Evolutionary conservation across 2,113 vertebrate genomes (phyloP).

Genomic region (Megaceryle torquata): DNA sequence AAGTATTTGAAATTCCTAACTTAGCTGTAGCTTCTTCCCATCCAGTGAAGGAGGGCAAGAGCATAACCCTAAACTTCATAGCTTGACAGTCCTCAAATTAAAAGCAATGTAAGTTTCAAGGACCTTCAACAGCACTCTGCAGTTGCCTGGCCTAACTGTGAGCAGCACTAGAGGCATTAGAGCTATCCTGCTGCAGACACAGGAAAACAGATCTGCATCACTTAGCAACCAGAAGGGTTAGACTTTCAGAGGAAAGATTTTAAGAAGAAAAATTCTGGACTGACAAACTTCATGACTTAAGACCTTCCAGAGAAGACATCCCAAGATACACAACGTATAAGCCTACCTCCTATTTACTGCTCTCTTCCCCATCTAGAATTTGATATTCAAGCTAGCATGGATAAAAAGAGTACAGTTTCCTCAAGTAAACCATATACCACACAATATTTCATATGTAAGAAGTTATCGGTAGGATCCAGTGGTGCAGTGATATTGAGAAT

Average conservation of each 20-base stretch:
- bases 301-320: neutral
- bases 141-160: neutral
- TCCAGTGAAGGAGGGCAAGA: neutral
- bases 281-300: neutral
- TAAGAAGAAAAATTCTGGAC: neutral
- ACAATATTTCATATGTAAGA: neutral
- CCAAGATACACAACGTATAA: neutral
- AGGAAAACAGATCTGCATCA: constrained; percentile 43
- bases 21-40: neutral
- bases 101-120: constrained; percentile 29
- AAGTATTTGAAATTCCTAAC: neutral
- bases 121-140: neutral
- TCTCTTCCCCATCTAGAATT: neutral
- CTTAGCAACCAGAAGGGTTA: constrained; percentile 39
- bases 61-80: neutral
- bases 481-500: neutral
- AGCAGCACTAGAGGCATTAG: constrained; percentile 31
- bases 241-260: neutral
- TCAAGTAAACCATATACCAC: neutral
- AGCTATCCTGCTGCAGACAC: constrained; percentile 29
- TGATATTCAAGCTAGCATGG: neutral
- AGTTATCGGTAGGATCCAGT: neutral
- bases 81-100: neutral
- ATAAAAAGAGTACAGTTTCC: neutral
- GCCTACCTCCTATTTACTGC: neutral